Conservation (phyloP, 2,888 invertebrate genomes). For the Halictus quadricinctus region DNA sequence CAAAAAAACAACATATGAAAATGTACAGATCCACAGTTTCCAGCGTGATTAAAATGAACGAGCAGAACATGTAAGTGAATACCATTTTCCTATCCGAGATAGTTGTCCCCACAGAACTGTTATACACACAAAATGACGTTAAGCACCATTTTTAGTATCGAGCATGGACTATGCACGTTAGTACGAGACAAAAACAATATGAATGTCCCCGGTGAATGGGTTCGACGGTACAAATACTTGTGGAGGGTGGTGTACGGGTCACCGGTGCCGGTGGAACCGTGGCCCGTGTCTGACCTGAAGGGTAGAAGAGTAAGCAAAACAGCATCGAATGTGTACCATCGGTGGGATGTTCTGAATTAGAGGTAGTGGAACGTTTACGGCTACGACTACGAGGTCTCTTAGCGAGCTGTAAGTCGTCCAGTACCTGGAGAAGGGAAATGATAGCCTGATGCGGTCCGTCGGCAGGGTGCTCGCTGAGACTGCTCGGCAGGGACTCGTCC, state of each 20-base stretch:
- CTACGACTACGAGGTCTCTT: slow-evolving; percentile 76
- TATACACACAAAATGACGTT: not conserved
- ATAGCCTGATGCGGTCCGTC: slow-evolving; percentile 82
- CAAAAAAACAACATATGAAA: no score
- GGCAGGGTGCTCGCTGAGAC: slow-evolving; percentile 88
- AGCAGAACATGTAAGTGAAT: not conserved
- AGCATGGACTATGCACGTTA: not conserved
- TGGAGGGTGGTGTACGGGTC: slow-evolving; percentile 3
- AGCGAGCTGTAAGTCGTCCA: slow-evolving; percentile 79
- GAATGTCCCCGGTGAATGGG: not conserved
- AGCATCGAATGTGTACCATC: slow-evolving; percentile 9
- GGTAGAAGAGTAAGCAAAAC: slow-evolving; percentile 13
- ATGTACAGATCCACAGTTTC: no score
- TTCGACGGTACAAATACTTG: slow-evolving; percentile 19
- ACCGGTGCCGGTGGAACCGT: not conserved
- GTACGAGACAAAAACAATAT: not conserved
- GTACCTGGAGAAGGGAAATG: slow-evolving; percentile 82
- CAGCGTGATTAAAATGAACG: not conserved
- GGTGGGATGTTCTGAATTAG: not conserved
- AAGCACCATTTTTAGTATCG: not conserved
- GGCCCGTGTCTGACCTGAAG: not conserved
- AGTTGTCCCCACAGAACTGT: not conserved
- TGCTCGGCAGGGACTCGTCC: slow-evolving; percentile 94
- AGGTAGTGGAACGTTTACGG: slow-evolving; percentile 76
- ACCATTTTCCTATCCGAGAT: not conserved